Base-by-base conservation (phyloP, 2,888 invertebrate genomes). In the Girardia tigrina region DNA sequence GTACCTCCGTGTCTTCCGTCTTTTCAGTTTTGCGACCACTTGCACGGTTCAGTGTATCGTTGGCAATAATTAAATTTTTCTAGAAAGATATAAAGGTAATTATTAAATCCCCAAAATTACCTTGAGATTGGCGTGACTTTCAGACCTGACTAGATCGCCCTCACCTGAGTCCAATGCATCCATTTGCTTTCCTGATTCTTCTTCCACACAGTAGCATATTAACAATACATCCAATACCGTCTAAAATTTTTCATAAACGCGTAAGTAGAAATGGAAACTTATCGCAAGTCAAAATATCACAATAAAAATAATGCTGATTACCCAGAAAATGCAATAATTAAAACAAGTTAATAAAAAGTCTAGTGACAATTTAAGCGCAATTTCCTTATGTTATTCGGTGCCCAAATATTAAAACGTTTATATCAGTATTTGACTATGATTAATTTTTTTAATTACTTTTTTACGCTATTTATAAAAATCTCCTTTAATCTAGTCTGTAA, bases 71-170 rank as follows among this genome's bases (percentile, higher is more conserved):
- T 6, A 56, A 23, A n/a, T 56, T 56, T 56, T 56, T 56, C 56
- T 56, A 56, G 2, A 56, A 12, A 16, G 36, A 36, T 12, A 36
- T 36, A 36, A 36, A 8, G 8, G 8, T 36, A 36, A 36, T 36
- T 12, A 36, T 36, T 12, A 36, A 36, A 36, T 36, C 36, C 16
- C 16, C 36, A 36, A 36, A n/a, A n/a, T n/a, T 56, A n/a, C 56
- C 56, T 56, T 56, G 23, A 56, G 56, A n/a, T 56, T 56, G n/a
- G 56, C 56, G 23, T 56, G 56, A 56, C 56, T 56, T n/a, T 56
- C 56, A 8, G 56, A 56, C n/a, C 56, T 4, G 4, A 56, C 56
- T 6, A 56, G 56, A 56, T 56, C 56, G 4, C 56, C 56, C n/a
- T 4, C 4, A 4, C 20, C 56, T 12, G 36, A 36, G n/a, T 56